Base-by-base conservation (phyloP, 2,797 vertebrate species). In the Nothura maculosa region DNA sequence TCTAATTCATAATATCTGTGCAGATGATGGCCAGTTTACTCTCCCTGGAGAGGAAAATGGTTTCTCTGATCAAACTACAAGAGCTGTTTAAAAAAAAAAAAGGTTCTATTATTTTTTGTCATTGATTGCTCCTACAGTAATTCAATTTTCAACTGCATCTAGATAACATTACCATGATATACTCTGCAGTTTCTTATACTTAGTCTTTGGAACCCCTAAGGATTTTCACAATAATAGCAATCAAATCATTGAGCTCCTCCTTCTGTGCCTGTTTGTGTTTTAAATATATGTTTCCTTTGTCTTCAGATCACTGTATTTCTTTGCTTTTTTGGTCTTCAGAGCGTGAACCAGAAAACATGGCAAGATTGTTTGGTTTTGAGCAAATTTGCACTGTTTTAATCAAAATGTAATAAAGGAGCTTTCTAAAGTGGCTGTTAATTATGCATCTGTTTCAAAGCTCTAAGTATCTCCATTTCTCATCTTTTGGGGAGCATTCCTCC, bases 71-170 rank as follows among this genome's bases (percentile, higher is more conserved):
- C 52, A 74, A 67, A 58, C 17, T 58, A 42, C 43, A 91, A 54
- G 9, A 52, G 40, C 45, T 62, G 32, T 40, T 38, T 27, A 15
- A 38, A 25, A 48, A 74, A 78, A 9, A n/a, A 38, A 78, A 54
- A 16, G 30, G 43, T 69, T 62, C 17, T 78, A 5, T 73, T 92
- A 32, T 45, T 87, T 96, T 96, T 83, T 93, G 42, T 63, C 69
- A 83, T 60, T 81, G 58, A 80, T 87, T 93, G 66, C 34, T 92
- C 66, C 73, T 58, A 25, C 16, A 55, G 62, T 30, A 90, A 81
- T 89, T 74, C 32, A 72, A 68, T 77, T 95, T 81, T 54, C 47
- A 47, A 54, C 21, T 78, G 61, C 32, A 78, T 54, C 58, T 75
- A 55, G 50, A 78, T 43, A 77, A 82, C 58, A 50, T 14, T 72